Percentiles rank a stretch among this genome's conserved stretches.
These are phyloP conservation scores for Corythornis leucogaster DNA, from an alignment of 2,797 vertebrate genomes.

Conservation along the genomic window DNA sequence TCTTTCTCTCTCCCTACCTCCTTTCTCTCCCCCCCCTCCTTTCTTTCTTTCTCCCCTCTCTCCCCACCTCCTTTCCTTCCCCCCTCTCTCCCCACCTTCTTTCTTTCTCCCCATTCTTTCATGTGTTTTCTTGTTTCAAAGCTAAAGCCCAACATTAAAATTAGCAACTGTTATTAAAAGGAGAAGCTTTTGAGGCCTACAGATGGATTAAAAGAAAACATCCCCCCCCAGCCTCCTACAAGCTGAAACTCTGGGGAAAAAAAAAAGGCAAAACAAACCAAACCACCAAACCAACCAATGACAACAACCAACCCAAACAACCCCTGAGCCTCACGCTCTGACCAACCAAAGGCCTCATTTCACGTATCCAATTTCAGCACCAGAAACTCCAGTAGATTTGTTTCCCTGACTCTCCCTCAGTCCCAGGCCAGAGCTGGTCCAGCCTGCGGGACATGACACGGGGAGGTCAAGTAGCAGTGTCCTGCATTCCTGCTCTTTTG, in stretches of 20 bases:
- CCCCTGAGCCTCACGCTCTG: not conserved
- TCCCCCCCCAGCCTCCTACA: constrained; percentile 37
- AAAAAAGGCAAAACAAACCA: not conserved
- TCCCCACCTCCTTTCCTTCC: no score
- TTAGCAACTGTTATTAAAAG: constrained; percentile 67
- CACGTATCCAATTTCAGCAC: not conserved
- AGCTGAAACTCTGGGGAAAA: not conserved
- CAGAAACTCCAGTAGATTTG: not conserved
- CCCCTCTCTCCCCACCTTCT: no score
- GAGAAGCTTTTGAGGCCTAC: not conserved
- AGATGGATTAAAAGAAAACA: constrained; percentile 20
- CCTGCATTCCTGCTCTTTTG: constrained; percentile 64
- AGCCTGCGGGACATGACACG: constrained; percentile 32
- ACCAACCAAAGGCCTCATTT: not conserved
- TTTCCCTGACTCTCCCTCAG: not conserved
- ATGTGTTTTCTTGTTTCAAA: constrained; percentile 76
- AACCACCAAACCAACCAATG: not conserved
- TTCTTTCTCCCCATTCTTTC: constrained; percentile 40
- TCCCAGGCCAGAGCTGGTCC: not conserved
- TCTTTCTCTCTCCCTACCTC: no score
- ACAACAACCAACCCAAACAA: not conserved
- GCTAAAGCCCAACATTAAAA: constrained; percentile 50
- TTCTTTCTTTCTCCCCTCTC: no score
- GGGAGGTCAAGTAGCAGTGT: constrained; percentile 65
- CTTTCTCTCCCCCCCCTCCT: no score